A percentile compares a stretch with the other conserved stretches of the same genome.
Conservation (phyloP, 1,140 invertebrate genomes). For the Formica selysi region DNA sequence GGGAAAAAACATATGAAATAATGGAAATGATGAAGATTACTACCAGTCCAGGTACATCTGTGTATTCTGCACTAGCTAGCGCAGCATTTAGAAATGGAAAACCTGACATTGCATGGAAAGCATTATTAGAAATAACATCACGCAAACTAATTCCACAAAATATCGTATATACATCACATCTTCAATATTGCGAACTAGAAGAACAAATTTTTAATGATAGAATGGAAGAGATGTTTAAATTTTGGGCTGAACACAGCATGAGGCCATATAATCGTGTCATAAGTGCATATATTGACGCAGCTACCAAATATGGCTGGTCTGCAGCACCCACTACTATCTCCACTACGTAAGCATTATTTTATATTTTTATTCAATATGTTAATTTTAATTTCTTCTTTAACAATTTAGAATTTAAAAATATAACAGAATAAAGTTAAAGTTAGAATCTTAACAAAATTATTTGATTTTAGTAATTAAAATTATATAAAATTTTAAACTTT, state of each 20-base stretch:
- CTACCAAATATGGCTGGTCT: constrained; percentile 79
- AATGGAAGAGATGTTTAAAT: constrained; percentile 85
- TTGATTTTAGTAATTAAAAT: constrained; percentile 5
- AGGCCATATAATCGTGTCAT: constrained; percentile 52
- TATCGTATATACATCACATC: constrained; percentile 83
- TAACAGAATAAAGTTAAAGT: constrained; percentile 1
- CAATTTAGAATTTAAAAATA: background rate
- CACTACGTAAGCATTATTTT: constrained; percentile 60
- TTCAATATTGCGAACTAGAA: constrained; percentile 83
- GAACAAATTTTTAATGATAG: constrained; percentile 79
- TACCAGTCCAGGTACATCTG: constrained; percentile 66
- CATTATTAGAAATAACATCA: constrained; percentile 84
- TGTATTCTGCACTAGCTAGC: constrained; percentile 85
- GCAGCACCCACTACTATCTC: constrained; percentile 75
- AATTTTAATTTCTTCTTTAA: constrained; percentile 5
- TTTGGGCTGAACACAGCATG: constrained; percentile 77
- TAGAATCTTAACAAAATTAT: background rate
- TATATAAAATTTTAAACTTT: background rate
- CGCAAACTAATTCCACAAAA: constrained; percentile 63
- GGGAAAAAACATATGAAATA: constrained; percentile 88
- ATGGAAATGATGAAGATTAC: constrained; percentile 88
- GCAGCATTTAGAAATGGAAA: constrained; percentile 88
- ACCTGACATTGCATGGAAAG: constrained; percentile 86
- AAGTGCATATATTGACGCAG: constrained; percentile 44
- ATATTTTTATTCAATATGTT: background rate